Evolutionary conservation across 2,888 invertebrate genomes (phyloP).

Genomic region (Druceiella hillmani): DNA sequence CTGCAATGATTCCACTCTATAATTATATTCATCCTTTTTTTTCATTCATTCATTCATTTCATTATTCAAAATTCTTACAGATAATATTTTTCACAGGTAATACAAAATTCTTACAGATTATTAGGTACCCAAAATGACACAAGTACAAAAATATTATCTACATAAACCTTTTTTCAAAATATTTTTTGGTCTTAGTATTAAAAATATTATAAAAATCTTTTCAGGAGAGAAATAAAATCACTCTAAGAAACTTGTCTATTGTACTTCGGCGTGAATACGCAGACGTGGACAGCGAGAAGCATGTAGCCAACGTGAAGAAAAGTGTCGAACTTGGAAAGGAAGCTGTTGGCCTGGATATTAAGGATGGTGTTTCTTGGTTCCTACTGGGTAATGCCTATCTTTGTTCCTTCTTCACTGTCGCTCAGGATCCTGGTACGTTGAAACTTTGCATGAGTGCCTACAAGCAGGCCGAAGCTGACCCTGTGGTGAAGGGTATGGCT

Average conservation of each 20-base stretch:
- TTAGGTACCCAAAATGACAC: too few relatives aligned
- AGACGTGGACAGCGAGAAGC: conserved; percentile 40
- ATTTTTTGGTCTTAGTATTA: too few relatives aligned
- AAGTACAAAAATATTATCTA: too few relatives aligned
- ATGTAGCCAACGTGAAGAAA: conserved; percentile 56
- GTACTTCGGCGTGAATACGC: conserved; percentile 64
- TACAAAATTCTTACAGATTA: too few relatives aligned
- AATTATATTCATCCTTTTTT: too few relatives aligned
- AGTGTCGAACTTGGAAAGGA: conserved; percentile 77
- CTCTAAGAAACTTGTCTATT: conserved; percentile 77
- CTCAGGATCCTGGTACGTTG: conserved; percentile 65
- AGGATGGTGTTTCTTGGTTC: conserved; percentile 79
- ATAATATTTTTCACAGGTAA: too few relatives aligned
- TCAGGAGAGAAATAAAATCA: conserved; percentile 67
- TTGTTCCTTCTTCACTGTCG: conserved; percentile 69
- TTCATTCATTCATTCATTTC: too few relatives aligned
- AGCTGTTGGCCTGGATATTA: conserved; percentile 70
- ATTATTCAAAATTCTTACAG: too few relatives aligned
- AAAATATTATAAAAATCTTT: too few relatives aligned
- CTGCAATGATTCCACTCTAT: too few relatives aligned
- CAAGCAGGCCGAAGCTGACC: conserved; percentile 67
- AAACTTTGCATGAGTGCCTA: conserved; percentile 76
- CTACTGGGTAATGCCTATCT: conserved; percentile 82
- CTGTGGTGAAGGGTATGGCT: conserved; percentile 64
- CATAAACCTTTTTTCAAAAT: too few relatives aligned